These are phyloP conservation scores for Daphoenositta chrysoptera DNA, from an alignment of 2,113 vertebrate genomes.

Conservation along the genomic window DNA sequence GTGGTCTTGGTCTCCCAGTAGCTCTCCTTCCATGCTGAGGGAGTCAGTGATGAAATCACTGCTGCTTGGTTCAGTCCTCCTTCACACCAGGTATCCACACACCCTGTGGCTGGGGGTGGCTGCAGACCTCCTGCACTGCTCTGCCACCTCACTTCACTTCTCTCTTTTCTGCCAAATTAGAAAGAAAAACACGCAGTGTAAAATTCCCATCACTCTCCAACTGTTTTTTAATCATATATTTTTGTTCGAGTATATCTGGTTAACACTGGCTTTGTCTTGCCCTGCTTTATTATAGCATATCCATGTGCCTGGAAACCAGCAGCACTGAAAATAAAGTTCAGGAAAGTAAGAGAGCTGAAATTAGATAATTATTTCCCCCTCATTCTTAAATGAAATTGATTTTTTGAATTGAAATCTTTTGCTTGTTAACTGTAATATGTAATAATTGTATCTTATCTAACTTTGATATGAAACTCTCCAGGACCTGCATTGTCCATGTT, in stretches of 20 bases:
- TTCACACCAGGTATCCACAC: neutral
- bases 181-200: neutral
- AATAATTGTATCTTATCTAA: neutral
- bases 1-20: neutral
- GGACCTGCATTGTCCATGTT: neutral
- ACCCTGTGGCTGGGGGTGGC: accelerated
- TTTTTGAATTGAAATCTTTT: neutral
- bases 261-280: neutral
- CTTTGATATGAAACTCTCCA: neutral
- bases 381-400: neutral
- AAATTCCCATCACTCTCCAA: neutral
- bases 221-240: neutral
- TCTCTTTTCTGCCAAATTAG: neutral
- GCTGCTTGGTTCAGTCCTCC: neutral
- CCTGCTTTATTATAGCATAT: neutral
- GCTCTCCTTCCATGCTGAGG: neutral
- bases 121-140: neutral
- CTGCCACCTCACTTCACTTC: neutral
- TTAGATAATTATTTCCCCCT: neutral
- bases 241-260: neutral
- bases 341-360: neutral
- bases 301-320: neutral
- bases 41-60: neutral
- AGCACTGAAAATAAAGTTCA: neutral
- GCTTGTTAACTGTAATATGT: neutral